These are phyloP conservation scores for Mellilla xanthometata DNA, from an alignment of 2,888 invertebrate species.

Conservation along the genomic window DNA sequence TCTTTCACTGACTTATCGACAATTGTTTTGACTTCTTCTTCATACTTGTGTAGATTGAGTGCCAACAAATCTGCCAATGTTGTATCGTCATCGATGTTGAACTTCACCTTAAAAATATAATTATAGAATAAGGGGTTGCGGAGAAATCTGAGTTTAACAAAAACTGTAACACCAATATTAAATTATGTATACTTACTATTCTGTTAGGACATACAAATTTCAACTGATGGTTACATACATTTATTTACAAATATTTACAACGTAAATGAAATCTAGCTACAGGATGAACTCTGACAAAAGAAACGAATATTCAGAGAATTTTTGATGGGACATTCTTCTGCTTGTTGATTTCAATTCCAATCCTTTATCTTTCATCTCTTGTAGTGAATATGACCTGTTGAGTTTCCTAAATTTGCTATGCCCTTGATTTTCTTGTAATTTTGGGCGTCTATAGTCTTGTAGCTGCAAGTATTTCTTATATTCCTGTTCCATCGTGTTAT, in stretches of 20 bases:
- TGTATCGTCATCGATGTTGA: constrained; percentile 92
- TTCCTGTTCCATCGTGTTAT: constrained; percentile 22
- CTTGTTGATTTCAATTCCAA: constrained; percentile 40
- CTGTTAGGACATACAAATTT: no score
- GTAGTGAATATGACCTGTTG: constrained; percentile 53
- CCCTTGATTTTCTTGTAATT: constrained; percentile 45
- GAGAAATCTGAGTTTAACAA: no score
- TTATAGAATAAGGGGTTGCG: no score
- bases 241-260: constrained; percentile 33
- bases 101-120: constrained; percentile 84
- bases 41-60: constrained; percentile 94
- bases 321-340: constrained; percentile 39
- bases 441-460: constrained; percentile 60
- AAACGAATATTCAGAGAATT: constrained; percentile 41
- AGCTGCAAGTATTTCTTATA: constrained; percentile 46
- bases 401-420: constrained; percentile 46
- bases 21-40: constrained; percentile 97
- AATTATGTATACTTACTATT: not conserved
- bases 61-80: constrained; percentile 94
- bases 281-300: constrained; percentile 66
- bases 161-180: no score
- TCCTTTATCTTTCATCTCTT: constrained; percentile 58
- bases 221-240: constrained; percentile 9
- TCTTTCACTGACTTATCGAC: constrained; percentile 98
- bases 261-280: constrained; percentile 35